Conservation (phyloP, 2,113 vertebrate species). For the Morone saxatilis region DNA sequence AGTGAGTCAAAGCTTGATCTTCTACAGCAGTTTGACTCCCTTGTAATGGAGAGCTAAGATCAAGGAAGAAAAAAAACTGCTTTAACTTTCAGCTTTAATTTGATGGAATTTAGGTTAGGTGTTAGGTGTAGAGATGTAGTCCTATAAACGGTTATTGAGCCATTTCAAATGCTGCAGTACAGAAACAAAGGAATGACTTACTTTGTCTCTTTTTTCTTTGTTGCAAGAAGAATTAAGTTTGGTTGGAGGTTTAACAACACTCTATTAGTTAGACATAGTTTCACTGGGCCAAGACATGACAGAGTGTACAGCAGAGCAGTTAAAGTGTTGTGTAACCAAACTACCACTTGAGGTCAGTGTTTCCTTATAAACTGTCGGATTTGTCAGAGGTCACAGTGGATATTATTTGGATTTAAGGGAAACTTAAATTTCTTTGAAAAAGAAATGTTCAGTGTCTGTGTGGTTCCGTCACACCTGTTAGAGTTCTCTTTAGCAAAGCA, state of each 20-base stretch:
- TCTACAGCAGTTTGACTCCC: background rate
- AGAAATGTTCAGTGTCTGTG: background rate
- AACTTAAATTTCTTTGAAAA: too few relatives aligned
- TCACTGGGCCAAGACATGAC: background rate
- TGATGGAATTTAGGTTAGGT: background rate
- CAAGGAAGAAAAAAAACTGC: background rate
- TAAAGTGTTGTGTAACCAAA: slow-evolving; percentile 11
- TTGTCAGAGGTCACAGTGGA: background rate
- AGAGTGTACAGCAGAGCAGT: background rate
- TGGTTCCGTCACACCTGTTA: background rate
- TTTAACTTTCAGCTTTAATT: background rate
- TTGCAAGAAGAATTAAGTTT: background rate
- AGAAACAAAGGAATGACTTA: too few relatives aligned
- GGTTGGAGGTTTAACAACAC: background rate
- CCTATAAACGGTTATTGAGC: background rate
- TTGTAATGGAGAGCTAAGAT: background rate
- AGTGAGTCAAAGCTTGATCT: background rate
- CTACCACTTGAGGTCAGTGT: slow-evolving; percentile 69
- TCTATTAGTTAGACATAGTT: too few relatives aligned
- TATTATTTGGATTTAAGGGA: background rate
- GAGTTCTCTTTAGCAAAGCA: background rate
- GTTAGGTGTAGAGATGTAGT: background rate
- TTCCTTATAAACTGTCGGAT: slow-evolving; percentile 20
- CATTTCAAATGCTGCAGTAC: background rate
- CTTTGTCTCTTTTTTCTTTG: background rate